These are phyloP conservation scores for Rhynchotus rufescens DNA, from an alignment of 2,797 vertebrate species.

Conservation along the genomic window DNA sequence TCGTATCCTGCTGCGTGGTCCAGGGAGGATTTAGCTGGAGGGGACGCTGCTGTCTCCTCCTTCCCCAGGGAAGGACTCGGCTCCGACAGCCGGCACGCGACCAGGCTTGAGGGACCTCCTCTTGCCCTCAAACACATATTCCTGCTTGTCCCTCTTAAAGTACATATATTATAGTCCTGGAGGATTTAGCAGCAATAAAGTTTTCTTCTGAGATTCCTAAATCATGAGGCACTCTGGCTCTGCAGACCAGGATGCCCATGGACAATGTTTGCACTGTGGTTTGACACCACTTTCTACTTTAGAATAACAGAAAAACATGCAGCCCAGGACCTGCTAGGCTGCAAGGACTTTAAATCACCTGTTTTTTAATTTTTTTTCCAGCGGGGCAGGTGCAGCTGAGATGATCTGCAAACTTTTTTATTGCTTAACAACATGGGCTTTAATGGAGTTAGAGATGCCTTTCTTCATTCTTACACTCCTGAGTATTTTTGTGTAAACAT, in stretches of 20 bases:
- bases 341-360: slow-evolving; percentile 53
- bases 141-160: slow-evolving; percentile 3
- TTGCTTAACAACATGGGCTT: slow-evolving; percentile 20
- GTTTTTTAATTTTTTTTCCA: neutral
- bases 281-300: slow-evolving; percentile 54
- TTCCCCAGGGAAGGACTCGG: neutral
- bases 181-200: slow-evolving; percentile 46
- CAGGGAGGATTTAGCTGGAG: neutral
- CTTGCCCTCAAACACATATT: slow-evolving; percentile 7
- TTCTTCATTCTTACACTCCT: slow-evolving; percentile 66
- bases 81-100: neutral
- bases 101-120: neutral
- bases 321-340: neutral
- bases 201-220: slow-evolving; percentile 62
- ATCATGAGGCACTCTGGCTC: slow-evolving; percentile 33
- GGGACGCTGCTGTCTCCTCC: neutral
- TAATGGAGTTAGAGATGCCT: slow-evolving; percentile 34
- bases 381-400: slow-evolving; percentile 71
- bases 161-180: slow-evolving; percentile 31
- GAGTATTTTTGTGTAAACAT: slow-evolving; percentile 74
- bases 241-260: slow-evolving; percentile 17
- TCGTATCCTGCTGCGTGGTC: neutral
- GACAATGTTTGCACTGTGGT: slow-evolving; percentile 65
- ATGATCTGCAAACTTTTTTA: slow-evolving; percentile 40
- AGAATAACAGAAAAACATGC: slow-evolving; percentile 63